A percentile compares a stretch with the other conserved stretches of the same genome.
Evolutionary conservation across 2,888 invertebrate genomes (phyloP).

Genomic region (Pseudanteris insignis): DNA sequence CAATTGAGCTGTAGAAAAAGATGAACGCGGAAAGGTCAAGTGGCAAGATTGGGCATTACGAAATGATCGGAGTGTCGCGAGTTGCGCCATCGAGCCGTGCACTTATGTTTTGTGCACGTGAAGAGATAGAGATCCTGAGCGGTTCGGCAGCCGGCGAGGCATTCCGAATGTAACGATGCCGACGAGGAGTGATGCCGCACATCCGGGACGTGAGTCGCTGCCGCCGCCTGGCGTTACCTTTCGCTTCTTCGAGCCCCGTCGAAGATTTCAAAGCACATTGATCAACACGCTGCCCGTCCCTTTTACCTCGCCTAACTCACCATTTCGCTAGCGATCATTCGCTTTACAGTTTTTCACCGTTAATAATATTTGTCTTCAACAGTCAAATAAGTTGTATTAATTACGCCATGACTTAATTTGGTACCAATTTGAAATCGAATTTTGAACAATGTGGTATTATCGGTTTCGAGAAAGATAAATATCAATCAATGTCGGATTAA

Average conservation of each 20-base stretch:
- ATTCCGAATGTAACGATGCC: constrained; percentile 55
- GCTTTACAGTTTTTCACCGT: not conserved
- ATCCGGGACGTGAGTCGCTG: constrained; percentile 50
- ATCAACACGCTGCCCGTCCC: constrained; percentile 18
- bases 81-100: constrained; percentile 45
- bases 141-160: constrained; percentile 48
- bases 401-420: too few relatives aligned
- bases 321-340: too few relatives aligned
- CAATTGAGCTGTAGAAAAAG: constrained; percentile 36
- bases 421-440: too few relatives aligned
- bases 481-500: too few relatives aligned
- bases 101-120: constrained; percentile 39
- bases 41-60: constrained; percentile 42
- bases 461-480: too few relatives aligned
- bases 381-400: too few relatives aligned
- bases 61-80: constrained; percentile 42
- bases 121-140: constrained; percentile 48
- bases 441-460: too few relatives aligned
- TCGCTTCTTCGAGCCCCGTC: constrained; percentile 44
- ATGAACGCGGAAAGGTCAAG: constrained; percentile 47
- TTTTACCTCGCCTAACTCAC: constrained; percentile 6
- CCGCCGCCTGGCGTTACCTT: constrained; percentile 41
- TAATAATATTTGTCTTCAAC: too few relatives aligned
- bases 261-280: constrained; percentile 29
- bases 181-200: constrained; percentile 44